phyloP scores from a whole-genome alignment of 2,888 invertebrate genomes.

The Conomelus anceps region DNA sequence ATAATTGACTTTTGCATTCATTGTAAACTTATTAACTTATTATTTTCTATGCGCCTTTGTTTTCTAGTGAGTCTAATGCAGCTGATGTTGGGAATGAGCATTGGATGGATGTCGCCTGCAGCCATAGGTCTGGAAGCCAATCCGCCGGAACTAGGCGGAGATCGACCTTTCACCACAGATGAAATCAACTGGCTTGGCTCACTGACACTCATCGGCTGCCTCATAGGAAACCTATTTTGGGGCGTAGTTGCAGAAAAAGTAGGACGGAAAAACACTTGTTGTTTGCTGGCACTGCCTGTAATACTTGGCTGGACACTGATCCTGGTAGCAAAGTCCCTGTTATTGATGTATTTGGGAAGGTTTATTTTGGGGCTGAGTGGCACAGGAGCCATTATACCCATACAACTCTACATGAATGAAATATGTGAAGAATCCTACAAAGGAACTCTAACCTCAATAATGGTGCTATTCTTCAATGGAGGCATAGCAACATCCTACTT shows the following conservation, averaged over 20 bases:
- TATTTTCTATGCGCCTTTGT: neutral
- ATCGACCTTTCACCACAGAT: constrained; percentile 44
- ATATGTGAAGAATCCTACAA: constrained; percentile 49
- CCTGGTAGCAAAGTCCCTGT: constrained; percentile 44
- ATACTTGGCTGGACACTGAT: constrained; percentile 54
- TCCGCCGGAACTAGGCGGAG: constrained; percentile 43
- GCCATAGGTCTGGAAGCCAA: constrained; percentile 43
- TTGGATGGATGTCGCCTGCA: constrained; percentile 56
- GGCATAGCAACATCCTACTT: constrained; percentile 48
- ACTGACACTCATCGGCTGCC: constrained; percentile 50
- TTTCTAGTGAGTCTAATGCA: neutral
- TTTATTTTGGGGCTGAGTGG: constrained; percentile 53
- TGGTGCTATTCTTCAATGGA: constrained; percentile 48
- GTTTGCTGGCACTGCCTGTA: constrained; percentile 49
- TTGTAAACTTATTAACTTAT: no score
- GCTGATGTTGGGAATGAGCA: constrained; percentile 45
- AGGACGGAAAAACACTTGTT: constrained; percentile 50
- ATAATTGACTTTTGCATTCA: no score
- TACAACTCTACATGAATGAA: constrained; percentile 58
- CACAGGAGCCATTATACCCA: constrained; percentile 49
- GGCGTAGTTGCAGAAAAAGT: constrained; percentile 46
- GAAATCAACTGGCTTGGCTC: constrained; percentile 51
- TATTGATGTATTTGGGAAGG: constrained; percentile 47
- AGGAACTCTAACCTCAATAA: constrained; percentile 52
- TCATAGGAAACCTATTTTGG: constrained; percentile 46